Evolutionary conservation across 2,797 vertebrate species (phyloP).

Genomic region (Nyctalus aviator): DNA sequence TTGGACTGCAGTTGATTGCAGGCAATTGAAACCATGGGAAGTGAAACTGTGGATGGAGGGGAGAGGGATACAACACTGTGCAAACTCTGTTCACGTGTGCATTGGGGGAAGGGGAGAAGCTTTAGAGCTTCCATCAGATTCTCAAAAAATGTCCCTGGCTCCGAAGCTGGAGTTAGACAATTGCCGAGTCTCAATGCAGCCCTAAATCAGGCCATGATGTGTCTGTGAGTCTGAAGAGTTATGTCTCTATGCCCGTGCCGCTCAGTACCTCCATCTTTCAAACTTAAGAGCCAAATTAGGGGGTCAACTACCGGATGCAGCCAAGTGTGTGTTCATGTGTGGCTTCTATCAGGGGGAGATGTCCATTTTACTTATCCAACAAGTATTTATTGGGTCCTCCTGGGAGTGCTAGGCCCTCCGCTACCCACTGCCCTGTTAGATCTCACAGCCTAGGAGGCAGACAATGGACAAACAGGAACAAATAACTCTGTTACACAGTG

Average conservation of each 20-base stretch:
- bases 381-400: not conserved
- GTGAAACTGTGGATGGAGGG: not conserved
- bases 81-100: not conserved
- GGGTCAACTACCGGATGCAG: not conserved
- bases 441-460: not conserved
- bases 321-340: not conserved
- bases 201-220: not conserved
- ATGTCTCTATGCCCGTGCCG: not conserved
- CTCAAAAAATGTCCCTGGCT: not conserved
- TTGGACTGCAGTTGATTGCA: not conserved
- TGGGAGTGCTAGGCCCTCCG: not conserved
- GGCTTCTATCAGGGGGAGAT: not conserved
- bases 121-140: not conserved
- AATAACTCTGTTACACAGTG: not conserved
- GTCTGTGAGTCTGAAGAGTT: not conserved
- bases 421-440: not conserved
- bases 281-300: not conserved
- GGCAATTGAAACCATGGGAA: not conserved
- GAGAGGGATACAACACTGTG: too few relatives aligned
- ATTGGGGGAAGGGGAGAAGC: not conserved
- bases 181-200: not conserved
- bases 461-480: not conserved
- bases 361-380: not conserved
- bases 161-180: not conserved
- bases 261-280: not conserved